Percentiles rank a stretch among this genome's conserved stretches.
Conservation (phyloP, 2,888 invertebrate species). For the Cantharis rufa region DNA sequence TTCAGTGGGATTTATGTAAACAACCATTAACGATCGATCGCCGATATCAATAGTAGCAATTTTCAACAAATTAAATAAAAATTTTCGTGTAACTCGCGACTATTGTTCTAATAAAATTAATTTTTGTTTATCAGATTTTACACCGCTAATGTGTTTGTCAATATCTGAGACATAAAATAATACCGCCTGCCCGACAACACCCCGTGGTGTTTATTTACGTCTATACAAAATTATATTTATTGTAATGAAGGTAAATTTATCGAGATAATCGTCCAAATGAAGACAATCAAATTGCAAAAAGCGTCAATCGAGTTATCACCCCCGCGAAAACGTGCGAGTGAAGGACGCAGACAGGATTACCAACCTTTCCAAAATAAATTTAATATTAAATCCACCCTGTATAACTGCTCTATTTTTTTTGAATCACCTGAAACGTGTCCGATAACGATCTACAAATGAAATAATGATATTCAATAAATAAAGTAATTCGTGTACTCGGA, state of each 20-base stretch:
- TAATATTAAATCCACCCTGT: neutral
- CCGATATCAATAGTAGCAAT: neutral
- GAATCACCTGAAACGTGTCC: neutral
- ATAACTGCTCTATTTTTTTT: neutral
- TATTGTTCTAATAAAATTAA: neutral
- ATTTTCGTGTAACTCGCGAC: neutral
- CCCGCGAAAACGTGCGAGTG: neutral
- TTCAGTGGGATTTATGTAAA: neutral
- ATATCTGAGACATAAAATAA: neutral
- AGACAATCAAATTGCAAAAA: neutral
- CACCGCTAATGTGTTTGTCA: neutral
- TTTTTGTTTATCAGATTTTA: neutral
- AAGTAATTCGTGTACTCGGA: neutral
- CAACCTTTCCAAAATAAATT: no score
- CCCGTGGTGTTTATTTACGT: neutral
- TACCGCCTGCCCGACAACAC: neutral
- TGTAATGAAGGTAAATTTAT: neutral
- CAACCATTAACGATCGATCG: neutral
- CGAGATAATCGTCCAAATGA: neutral
- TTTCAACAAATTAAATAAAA: neutral
- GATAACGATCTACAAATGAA: neutral
- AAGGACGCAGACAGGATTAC: neutral
- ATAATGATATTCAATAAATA: neutral
- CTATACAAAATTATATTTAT: neutral
- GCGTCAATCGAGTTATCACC: neutral